phyloP scores from a whole-genome alignment of 2,888 invertebrate species.

The Neria commutata region DNA sequence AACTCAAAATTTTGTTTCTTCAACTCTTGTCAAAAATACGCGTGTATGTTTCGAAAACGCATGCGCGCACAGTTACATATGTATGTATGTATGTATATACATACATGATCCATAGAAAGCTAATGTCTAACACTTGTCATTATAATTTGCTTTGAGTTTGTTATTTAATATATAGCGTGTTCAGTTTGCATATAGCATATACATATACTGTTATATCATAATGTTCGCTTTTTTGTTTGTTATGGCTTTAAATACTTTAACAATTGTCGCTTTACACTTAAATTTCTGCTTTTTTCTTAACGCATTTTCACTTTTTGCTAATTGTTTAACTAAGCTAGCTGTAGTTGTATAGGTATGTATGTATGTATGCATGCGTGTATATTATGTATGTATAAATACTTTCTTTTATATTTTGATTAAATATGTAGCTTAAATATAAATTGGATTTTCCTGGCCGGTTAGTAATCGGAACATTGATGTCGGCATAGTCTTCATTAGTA shows the following conservation, averaged over 20 bases:
- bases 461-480: slow-evolving; percentile 99
- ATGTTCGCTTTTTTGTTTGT: background rate
- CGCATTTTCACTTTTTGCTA: slow-evolving; percentile 2
- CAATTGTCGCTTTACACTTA: slow-evolving; percentile 21
- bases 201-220: too few relatives aligned
- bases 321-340: background rate
- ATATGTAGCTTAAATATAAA: slow-evolving; percentile 82
- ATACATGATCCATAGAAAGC: too few relatives aligned
- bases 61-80: too few relatives aligned
- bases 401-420: slow-evolving; percentile 15
- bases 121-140: too few relatives aligned
- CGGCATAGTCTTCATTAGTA: slow-evolving; percentile 99
- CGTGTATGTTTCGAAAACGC: too few relatives aligned
- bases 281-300: background rate
- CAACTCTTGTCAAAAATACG: too few relatives aligned
- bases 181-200: too few relatives aligned
- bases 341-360: slow-evolving; percentile 23
- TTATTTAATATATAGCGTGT: too few relatives aligned
- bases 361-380: slow-evolving; percentile 17
- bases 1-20: too few relatives aligned
- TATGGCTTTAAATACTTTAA: slow-evolving; percentile 13
- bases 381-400: background rate
- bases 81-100: too few relatives aligned
- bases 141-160: too few relatives aligned
- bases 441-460: slow-evolving; percentile 99